phyloP scores from a whole-genome alignment of 2,797 vertebrate species.

The Cirrhinus mrigala region DNA sequence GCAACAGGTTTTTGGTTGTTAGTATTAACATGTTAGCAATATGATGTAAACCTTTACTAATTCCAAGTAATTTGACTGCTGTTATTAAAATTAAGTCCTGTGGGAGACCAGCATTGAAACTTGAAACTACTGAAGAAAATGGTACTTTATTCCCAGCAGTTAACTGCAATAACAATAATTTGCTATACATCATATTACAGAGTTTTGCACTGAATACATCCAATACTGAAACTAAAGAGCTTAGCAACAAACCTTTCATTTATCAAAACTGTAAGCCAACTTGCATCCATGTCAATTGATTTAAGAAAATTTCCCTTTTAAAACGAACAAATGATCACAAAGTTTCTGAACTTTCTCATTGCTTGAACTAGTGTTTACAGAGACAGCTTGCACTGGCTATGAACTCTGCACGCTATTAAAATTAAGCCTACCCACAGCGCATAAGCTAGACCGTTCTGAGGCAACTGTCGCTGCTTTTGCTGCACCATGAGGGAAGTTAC shows the following conservation, averaged over 20 bases:
- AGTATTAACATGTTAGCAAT: not conserved
- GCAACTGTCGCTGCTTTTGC: not conserved
- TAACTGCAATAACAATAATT: not conserved
- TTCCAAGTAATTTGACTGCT: conserved; percentile 4
- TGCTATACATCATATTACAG: too few relatives aligned
- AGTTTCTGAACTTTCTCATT: conserved; percentile 3
- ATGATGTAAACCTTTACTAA: conserved; percentile 3
- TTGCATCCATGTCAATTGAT: not conserved
- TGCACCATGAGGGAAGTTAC: conserved; percentile 3
- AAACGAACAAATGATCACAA: not conserved
- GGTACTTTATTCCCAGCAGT: not conserved
- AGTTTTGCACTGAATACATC: not conserved
- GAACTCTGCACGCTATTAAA: conserved; percentile 33
- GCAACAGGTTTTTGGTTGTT: conserved; percentile 9
- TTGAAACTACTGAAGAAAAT: not conserved
- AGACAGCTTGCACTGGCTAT: conserved; percentile 20
- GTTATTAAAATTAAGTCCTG: not conserved
- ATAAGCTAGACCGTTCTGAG: conserved; percentile 7
- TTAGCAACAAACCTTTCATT: conserved; percentile 15
- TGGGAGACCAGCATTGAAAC: not conserved
- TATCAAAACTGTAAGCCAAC: not conserved
- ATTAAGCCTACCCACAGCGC: conserved; percentile 29
- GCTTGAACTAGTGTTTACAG: conserved; percentile 23
- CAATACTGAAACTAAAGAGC: conserved; percentile 15
- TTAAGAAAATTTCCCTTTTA: not conserved